Base-by-base conservation (phyloP, 2,888 invertebrate species). In the Eugnorisma glareosa region DNA sequence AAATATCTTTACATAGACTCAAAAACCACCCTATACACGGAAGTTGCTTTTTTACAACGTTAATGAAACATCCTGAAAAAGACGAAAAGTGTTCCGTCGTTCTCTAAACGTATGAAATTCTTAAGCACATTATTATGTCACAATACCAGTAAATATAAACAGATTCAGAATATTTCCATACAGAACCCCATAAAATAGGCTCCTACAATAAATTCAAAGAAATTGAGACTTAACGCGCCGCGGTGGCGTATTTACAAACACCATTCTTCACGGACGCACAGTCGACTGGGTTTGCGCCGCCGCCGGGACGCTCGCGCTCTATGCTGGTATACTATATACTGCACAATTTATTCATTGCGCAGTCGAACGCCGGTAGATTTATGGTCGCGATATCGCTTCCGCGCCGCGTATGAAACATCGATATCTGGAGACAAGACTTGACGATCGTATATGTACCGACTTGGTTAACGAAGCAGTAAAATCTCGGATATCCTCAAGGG, bases 311-410 rank as follows among this genome's bases (percentile, higher is more conserved):
- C 48, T 21, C 48, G 72, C 79, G 72, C 71, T 72, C 69, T 77
- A 67, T 45, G 45, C 59, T 67, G n/a, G 66, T 77, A 83, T n/a
- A 75, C 40, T 51, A 24, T 84, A 68, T 43, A 67, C 76, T 81
- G 69, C 81, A 87, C 87, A 87, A 89, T 89, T 87, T 89, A 89
- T 89, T 89, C 89, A 89, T 89, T 89, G 90, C 83, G 79, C 81
- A 82, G 80, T 88, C 77, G 73, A 84, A 84, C 77, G 75, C 81
- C 64, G 28, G 71, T 77, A 84, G 90, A 89, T 89, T 89, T 89
- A 89, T 84, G 87, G 69, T 68, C 71, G 67, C 79, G 90, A 89
- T 89, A 89, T 84, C 84, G 80, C 71, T 81, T 83, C 84, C 81
- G 82, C 82, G 71, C 79, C 77, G 76, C 82, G 81, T 87, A 89